Percentiles rank a stretch among this genome's conserved stretches.
These are phyloP conservation scores for Crossocerus cetratus DNA, from an alignment of 2,888 invertebrate species.

Conservation along the genomic window DNA sequence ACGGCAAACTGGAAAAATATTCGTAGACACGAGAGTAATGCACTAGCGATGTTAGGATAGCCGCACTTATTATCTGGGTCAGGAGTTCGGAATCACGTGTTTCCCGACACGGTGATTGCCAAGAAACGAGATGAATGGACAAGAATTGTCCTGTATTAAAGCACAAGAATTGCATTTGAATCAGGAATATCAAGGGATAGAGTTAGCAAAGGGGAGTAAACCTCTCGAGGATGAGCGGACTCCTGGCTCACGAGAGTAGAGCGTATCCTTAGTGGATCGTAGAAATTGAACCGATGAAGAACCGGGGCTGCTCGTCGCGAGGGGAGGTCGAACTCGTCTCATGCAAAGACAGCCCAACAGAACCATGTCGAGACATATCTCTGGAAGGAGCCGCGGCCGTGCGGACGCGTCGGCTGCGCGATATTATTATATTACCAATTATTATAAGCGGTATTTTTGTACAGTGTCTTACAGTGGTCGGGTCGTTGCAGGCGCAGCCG, in stretches of 20 bases:
- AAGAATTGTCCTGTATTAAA: too few species aligned
- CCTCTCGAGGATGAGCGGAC: background rate
- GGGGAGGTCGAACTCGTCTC: background rate
- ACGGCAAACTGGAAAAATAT: conserved; percentile 34
- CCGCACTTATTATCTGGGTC: conserved; percentile 42
- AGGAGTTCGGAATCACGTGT: conserved; percentile 38
- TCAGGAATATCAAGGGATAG: too few species aligned
- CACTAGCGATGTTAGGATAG: conserved; percentile 47
- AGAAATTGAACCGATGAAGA: conserved; percentile 28
- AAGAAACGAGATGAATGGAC: conserved; percentile 3
- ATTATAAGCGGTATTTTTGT: conserved; percentile 74
- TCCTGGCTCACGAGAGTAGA: conserved; percentile 12
- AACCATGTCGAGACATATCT: conserved; percentile 73
- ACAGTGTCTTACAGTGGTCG: conserved; percentile 73
- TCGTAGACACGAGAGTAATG: conserved; percentile 40
- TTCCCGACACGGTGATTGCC: conserved; percentile 26
- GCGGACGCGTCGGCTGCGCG: conserved; percentile 66
- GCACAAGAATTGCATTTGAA: background rate
- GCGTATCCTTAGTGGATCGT: conserved; percentile 9
- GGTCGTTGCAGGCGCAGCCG: conserved; percentile 68
- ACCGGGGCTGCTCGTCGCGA: conserved; percentile 33
- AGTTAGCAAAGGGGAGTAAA: too few species aligned
- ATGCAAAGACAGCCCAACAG: conserved; percentile 49
- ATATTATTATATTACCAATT: conserved; percentile 59
- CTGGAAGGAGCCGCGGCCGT: conserved; percentile 52